Conservation (phyloP, 2,888 invertebrate species). For the Papilio demoleus region DNA sequence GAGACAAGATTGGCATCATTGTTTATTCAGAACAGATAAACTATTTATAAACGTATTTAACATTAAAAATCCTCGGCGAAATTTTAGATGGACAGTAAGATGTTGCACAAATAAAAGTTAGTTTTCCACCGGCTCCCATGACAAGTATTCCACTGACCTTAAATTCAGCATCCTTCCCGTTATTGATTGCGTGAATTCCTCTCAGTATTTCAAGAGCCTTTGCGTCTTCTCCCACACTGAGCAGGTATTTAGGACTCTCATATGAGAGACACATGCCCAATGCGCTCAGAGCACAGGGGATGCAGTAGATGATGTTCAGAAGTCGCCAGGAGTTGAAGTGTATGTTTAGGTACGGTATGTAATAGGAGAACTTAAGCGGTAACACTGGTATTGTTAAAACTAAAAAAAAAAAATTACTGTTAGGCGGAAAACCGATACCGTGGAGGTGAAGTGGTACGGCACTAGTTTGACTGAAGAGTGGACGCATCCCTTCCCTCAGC, state of each 20-base stretch:
- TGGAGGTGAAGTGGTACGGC: too few relatives aligned
- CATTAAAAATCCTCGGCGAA: too few relatives aligned
- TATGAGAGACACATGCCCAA: slow-evolving; percentile 82
- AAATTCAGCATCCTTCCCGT: slow-evolving; percentile 59
- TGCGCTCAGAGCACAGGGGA: slow-evolving; percentile 85
- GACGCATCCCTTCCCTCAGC: too few relatives aligned
- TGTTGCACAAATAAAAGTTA: too few relatives aligned
- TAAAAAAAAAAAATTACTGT: slow-evolving; percentile 51
- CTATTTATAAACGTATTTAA: too few relatives aligned
- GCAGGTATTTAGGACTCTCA: slow-evolving; percentile 90
- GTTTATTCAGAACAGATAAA: too few relatives aligned
- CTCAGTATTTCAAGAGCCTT: slow-evolving; percentile 79
- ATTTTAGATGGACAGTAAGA: too few relatives aligned
- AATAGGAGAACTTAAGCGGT: slow-evolving; percentile 78
- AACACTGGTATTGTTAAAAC: slow-evolving; percentile 87
- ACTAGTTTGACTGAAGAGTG: too few relatives aligned
- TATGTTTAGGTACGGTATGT: slow-evolving; percentile 74
- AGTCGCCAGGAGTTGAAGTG: slow-evolving; percentile 89
- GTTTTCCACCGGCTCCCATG: too few relatives aligned
- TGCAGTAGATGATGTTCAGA: slow-evolving; percentile 84
- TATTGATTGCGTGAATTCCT: slow-evolving; percentile 63
- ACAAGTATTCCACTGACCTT: slow-evolving; percentile 58
- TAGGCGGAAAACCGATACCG: too few relatives aligned
- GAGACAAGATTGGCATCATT: too few relatives aligned
- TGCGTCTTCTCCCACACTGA: slow-evolving; percentile 81